Evolutionary conservation across 2,113 vertebrate species (phyloP).

Genomic region (Xenopus laevis): DNA sequence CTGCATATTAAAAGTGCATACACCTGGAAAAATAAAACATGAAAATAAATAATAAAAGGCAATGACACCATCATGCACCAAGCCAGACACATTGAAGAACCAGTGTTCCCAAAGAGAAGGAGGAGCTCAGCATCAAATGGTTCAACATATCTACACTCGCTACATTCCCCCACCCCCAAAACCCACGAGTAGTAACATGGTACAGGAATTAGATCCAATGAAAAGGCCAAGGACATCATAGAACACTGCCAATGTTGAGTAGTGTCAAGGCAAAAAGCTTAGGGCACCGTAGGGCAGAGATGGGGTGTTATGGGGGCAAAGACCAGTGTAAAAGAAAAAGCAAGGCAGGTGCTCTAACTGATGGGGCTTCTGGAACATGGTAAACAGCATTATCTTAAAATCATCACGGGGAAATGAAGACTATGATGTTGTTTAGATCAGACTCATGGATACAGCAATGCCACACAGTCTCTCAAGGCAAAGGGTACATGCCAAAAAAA

Average conservation of each 20-base stretch:
- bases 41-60: constrained; percentile 90
- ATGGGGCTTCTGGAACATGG: background rate
- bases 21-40: constrained; percentile 75
- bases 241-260: background rate
- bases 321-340: constrained; percentile 26
- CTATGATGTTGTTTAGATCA: background rate
- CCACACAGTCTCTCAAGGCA: too few relatives aligned
- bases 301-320: background rate
- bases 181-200: background rate
- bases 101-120: constrained; percentile 16
- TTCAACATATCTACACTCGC: background rate
- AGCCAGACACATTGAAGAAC: constrained; percentile 42
- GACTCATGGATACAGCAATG: too few relatives aligned
- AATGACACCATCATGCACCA: constrained; percentile 73
- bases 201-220: background rate
- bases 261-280: background rate
- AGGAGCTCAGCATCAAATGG: background rate
- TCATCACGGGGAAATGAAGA: background rate
- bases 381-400: background rate
- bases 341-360: background rate
- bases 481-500: too few relatives aligned
- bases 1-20: constrained; percentile 90
- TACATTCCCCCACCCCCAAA: constrained; percentile 5
- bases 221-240: background rate
- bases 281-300: background rate